phyloP scores from a whole-genome alignment of 2,888 invertebrate species.

The Danaus chrysippus region DNA sequence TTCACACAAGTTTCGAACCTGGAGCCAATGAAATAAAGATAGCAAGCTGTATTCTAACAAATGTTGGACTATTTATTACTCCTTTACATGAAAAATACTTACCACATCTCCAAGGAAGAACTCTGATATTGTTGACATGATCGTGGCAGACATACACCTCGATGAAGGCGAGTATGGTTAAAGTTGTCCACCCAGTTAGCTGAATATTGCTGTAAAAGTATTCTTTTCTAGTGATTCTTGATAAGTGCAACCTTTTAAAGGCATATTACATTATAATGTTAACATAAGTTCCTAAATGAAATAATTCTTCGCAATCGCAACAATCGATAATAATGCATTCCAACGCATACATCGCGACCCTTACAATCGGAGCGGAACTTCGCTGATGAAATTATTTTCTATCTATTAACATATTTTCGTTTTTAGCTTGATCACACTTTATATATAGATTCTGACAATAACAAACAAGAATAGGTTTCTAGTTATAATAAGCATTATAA shows the following conservation, averaged over 20 bases:
- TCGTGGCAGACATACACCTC: slow-evolving; percentile 58
- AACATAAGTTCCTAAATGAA: neutral
- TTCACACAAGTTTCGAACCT: slow-evolving; percentile 68
- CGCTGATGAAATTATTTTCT: slow-evolving; percentile 14
- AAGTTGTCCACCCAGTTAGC: slow-evolving; percentile 66
- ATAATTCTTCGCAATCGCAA: slow-evolving; percentile 14
- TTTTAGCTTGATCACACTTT: neutral
- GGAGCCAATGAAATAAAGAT: slow-evolving; percentile 17
- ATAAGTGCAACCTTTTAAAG: too few relatives aligned
- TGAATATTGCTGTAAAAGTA: slow-evolving; percentile 52
- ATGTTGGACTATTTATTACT: neutral
- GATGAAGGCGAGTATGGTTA: slow-evolving; percentile 70
- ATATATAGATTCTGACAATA: neutral
- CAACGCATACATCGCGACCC: slow-evolving; percentile 10
- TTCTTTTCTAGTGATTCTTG: too few relatives aligned
- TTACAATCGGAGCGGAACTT: slow-evolving; percentile 27
- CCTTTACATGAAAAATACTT: neutral
- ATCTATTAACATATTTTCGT: neutral
- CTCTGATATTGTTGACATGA: slow-evolving; percentile 37
- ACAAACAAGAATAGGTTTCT: too few relatives aligned
- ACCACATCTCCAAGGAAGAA: slow-evolving; percentile 23
- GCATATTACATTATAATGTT: neutral
- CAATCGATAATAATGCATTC: slow-evolving; percentile 10
- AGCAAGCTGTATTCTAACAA: neutral
- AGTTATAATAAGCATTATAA: too few relatives aligned